Evolutionary conservation across 1,140 invertebrate genomes (phyloP), one percentile per base, ranked within the genome.

Genomic region (Physella acuta): DNA sequence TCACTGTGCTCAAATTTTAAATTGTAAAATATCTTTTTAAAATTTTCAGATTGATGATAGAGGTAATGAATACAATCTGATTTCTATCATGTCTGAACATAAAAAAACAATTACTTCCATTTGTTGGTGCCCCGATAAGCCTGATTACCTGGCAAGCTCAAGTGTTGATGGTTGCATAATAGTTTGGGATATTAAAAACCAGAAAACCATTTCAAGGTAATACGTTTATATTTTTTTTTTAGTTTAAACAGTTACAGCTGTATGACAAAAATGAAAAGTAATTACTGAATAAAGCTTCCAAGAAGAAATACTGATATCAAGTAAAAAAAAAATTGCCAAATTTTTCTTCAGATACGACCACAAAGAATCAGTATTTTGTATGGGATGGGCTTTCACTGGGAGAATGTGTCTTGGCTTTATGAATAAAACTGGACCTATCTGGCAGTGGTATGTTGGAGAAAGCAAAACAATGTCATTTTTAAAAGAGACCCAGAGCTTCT

Each of bases 41-140:
- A 36, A 68, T 16, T 78, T 78, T 52, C 77, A 84, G 82, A 51
- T 80, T 53, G 82, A 84, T 68, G 72, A 66, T 30, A 75, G 67
- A 30, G 79, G 76, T 66, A 81, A 81, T 72, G 81, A 85, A 63
- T 86, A 85, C 74, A 75, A 80, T 31, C 70, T 87, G 52, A 74
- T 82, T 31, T 86, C 85, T 53, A 86, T 87, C 67, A 80, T 87
- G 76, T 84, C 86, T 11, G 85, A 86, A 63, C 86, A 87, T 76
- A 86, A 84, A 59, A 86, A 86, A 70, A 85, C 84, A 20, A 86
- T 87, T 33, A 85, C 84, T 24, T 80, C 81, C 2, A 78, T 87
- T 51, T 75, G 79, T 26, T 86, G 84, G 81, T 79, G 84, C 65
- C 80, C 82, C 0, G 59, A 68, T 11, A 76, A 85, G 61, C 71